phyloP scores from a whole-genome alignment of 35 echinoderm and acorn worm genomes.

The Lytechinus pictus region DNA sequence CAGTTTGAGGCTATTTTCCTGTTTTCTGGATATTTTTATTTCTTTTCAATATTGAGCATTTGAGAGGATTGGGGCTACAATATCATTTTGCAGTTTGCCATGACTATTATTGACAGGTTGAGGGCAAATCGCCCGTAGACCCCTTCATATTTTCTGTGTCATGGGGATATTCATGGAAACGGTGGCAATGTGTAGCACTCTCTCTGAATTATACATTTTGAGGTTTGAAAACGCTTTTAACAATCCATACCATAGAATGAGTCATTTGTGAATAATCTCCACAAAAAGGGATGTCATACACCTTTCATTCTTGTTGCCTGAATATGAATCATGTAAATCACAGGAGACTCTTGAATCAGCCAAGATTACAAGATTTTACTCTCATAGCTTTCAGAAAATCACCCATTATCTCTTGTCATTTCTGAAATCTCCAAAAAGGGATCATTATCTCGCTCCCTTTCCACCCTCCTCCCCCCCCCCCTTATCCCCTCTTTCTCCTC shows the following conservation, averaged over 20 bases:
- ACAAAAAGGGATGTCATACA: background rate
- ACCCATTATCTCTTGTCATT: background rate
- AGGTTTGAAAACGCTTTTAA: background rate
- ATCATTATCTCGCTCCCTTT: background rate
- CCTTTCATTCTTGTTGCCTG: background rate
- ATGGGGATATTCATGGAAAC: too few species aligned
- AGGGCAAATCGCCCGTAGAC: too few species aligned
- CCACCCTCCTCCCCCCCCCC: background rate
- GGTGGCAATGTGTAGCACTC: background rate
- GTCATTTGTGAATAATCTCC: background rate
- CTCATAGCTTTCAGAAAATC: background rate
- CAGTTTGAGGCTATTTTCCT: too few species aligned
- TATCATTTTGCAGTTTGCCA: too few species aligned
- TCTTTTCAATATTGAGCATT: too few species aligned
- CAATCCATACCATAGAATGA: background rate
- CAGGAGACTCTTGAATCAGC: background rate
- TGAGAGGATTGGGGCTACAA: too few species aligned
- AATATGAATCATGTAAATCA: background rate
- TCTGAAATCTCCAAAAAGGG: background rate
- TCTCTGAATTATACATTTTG: background rate
- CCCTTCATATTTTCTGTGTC: too few species aligned
- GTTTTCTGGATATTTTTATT: too few species aligned
- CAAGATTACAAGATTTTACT: background rate
- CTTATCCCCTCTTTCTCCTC: background rate
- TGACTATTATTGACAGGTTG: too few species aligned